Base-by-base conservation (phyloP, 2,113 vertebrate genomes). In the Nothocercus nigrocapillus region DNA sequence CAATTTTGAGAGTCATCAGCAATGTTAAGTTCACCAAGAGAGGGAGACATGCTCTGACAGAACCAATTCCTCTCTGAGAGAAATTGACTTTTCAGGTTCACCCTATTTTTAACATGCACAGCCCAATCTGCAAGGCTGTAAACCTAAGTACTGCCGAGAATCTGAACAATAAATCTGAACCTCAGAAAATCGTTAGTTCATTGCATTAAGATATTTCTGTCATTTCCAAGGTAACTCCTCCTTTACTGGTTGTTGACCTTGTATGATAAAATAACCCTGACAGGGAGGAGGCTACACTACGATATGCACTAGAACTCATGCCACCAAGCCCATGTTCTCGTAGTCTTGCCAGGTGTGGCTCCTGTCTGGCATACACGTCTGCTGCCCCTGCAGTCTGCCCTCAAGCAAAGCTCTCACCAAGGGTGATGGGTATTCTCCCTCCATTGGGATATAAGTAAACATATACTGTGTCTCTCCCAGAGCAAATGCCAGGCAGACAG, bases 221-320 rank as follows among this genome's bases (percentile, higher is more conserved):
- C 19, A 40, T 20, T 63, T 85, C 22, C 67, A 58, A 49, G 74
- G 27, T 32, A 61, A 72, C 16, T 82, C 10, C 4, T 66, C 47
- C 53, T 54, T 34, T 53, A 38, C 15, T 76, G 19, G 13, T 91
- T 19, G 21, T 53, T 10, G n/a, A 44, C 25, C 3, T 12, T 62
- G 47, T 24, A 30, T 59, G 36, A 67, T 54, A 58, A 88, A 80
- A 47, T 28, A 80, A 8, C 1, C 15, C 54, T 5, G 49, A 70
- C 40, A 85, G 54, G 9, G 89, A 58, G 11, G 14, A 67, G 8
- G 18, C 34, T 81, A 66, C 67, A 38, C 11, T 62, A 15, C 14
- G 54, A 54, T 16, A n/a, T 1, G 20, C 3, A 5, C 18, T 24
- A 49, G 21, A 0, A 0, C 19, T 3, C 2, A 22, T 17, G 30